phyloP scores from a whole-genome alignment of 2,113 vertebrate genomes.

The Choloepus hoffmanni region DNA sequence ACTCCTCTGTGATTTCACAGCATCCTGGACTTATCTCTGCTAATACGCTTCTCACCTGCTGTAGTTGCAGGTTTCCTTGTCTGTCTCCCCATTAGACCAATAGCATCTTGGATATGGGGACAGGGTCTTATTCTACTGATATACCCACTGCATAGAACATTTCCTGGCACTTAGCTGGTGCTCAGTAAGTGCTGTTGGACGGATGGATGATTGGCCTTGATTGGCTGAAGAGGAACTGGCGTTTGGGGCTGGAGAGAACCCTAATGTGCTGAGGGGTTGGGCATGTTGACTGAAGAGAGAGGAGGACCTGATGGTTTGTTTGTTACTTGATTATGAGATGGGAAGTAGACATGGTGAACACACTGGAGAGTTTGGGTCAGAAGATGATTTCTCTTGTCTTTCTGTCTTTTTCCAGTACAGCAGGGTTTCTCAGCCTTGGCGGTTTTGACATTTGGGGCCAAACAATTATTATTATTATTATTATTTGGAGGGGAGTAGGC shows the following conservation, averaged over 20 bases:
- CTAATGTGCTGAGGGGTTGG: background rate
- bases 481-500: too few species aligned
- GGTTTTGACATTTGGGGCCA: background rate
- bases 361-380: background rate
- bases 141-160: background rate
- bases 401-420: background rate
- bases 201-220: background rate
- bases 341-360: background rate
- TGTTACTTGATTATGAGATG: background rate
- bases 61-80: background rate
- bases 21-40: background rate
- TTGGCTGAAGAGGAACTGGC: background rate
- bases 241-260: background rate
- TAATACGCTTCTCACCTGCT: background rate
- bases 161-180: background rate
- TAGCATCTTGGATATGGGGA: background rate
- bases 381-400: background rate
- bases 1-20: background rate
- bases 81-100: background rate
- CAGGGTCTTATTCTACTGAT: background rate
- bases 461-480: background rate
- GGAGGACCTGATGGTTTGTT: background rate
- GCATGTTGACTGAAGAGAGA: fast-evolving
- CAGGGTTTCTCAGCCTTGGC: background rate
- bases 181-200: background rate